These are phyloP conservation scores for Acronicta leporina DNA, from an alignment of 2,888 invertebrate genomes.

Conservation along the genomic window DNA sequence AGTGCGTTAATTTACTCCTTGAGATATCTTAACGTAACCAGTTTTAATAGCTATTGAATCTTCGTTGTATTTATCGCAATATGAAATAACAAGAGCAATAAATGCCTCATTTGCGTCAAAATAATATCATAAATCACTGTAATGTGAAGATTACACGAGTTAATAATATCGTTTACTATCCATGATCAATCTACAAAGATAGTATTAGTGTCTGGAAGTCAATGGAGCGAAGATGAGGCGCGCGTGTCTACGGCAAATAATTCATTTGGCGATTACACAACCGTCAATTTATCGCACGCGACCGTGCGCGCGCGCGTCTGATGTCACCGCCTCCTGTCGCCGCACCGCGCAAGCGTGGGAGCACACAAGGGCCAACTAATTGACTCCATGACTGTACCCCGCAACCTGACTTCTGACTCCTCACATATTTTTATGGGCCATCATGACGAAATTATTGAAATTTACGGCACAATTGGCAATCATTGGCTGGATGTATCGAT, in stretches of 20 bases:
- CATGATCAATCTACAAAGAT: constrained; percentile 20
- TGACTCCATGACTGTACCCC: constrained; percentile 58
- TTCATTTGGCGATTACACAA: constrained; percentile 47
- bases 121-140: constrained; percentile 16
- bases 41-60: too few species aligned
- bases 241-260: constrained; percentile 29
- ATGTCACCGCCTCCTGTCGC: constrained; percentile 53
- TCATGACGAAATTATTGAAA: constrained; percentile 48
- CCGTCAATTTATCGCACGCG: constrained; percentile 45
- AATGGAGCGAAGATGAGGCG: constrained; percentile 23
- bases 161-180: constrained; percentile 8
- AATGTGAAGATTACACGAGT: constrained; percentile 16
- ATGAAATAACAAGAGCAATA: constrained; percentile 20
- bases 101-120: constrained; percentile 14
- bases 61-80: background rate
- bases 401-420: constrained; percentile 71
- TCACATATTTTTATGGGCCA: constrained; percentile 47
- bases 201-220: constrained; percentile 6
- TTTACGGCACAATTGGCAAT: constrained; percentile 52
- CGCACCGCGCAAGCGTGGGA: constrained; percentile 52
- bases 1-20: constrained; percentile 20
- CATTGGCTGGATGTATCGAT: constrained; percentile 34
- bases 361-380: constrained; percentile 61
- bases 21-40: constrained; percentile 13
- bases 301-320: constrained; percentile 30